These are phyloP conservation scores for Drosophila diplacantha DNA, from an alignment of 2,888 invertebrate species.

Conservation along the genomic window DNA sequence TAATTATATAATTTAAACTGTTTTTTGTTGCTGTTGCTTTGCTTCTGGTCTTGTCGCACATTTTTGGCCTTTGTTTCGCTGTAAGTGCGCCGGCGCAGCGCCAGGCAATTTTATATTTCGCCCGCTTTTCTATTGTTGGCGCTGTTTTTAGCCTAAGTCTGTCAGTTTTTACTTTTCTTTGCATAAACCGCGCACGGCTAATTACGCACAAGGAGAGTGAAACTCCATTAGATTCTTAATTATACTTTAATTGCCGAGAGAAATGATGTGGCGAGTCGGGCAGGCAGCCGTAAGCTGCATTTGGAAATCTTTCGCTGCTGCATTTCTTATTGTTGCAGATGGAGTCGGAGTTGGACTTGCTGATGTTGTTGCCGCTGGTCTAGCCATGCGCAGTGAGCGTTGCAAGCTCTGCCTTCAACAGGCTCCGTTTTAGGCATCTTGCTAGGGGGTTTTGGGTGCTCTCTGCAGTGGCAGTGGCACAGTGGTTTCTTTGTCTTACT, in stretches of 20 bases:
- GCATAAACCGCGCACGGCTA: slow-evolving; percentile 58
- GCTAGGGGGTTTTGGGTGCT: slow-evolving; percentile 48
- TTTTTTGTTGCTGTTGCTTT: slow-evolving; percentile 9
- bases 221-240: slow-evolving; percentile 66
- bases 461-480: slow-evolving; percentile 61
- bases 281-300: slow-evolving; percentile 32
- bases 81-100: slow-evolving; percentile 43
- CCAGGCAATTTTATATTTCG: slow-evolving; percentile 38
- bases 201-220: slow-evolving; percentile 65
- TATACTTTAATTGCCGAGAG: slow-evolving; percentile 60
- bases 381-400: slow-evolving; percentile 35
- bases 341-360: not conserved
- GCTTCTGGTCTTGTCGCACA: slow-evolving; percentile 18
- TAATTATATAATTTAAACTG: slow-evolving; percentile 74
- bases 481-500: slow-evolving; percentile 61
- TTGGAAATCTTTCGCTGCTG: slow-evolving; percentile 42
- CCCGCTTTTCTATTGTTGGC: slow-evolving; percentile 44
- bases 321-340: slow-evolving; percentile 26
- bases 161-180: slow-evolving; percentile 67
- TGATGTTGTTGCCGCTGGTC: slow-evolving; percentile 9
- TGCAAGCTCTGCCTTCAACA: slow-evolving; percentile 34
- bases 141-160: slow-evolving; percentile 1
- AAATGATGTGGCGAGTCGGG: slow-evolving; percentile 13
- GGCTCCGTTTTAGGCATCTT: slow-evolving; percentile 52
- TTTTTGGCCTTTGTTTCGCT: slow-evolving; percentile 51